phyloP scores from a whole-genome alignment of 2,888 invertebrate species.

The Drosophila antonietae region DNA sequence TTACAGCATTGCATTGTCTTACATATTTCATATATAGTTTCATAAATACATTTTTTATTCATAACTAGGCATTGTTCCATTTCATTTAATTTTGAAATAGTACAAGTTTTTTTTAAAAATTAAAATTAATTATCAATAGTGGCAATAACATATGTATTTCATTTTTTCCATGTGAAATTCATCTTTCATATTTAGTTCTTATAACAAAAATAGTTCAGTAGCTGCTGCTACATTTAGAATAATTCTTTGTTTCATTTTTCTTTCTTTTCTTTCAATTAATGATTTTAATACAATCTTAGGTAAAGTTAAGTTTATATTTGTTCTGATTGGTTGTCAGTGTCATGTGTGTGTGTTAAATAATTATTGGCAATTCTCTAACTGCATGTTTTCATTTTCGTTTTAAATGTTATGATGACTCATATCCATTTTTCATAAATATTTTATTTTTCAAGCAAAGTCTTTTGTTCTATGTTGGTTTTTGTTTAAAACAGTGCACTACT shows the following conservation, averaged over 20 bases:
- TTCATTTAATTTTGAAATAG: constrained; percentile 37
- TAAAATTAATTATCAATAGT: constrained; percentile 71
- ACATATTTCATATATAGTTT: constrained; percentile 69
- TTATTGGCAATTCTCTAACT: constrained; percentile 80
- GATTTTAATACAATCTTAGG: constrained; percentile 75
- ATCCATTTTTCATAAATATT: constrained; percentile 49
- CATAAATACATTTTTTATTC: constrained; percentile 67
- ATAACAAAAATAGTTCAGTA: constrained; percentile 72
- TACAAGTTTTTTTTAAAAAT: constrained; percentile 59
- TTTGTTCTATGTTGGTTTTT: constrained; percentile 65
- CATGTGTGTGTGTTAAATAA: constrained; percentile 51
- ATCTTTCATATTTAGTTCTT: constrained; percentile 38
- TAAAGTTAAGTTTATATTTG: constrained; percentile 62
- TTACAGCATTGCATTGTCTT: constrained; percentile 78
- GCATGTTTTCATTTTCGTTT: constrained; percentile 58
- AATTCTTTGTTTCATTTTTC: constrained; percentile 14
- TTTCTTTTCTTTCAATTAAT: constrained; percentile 29
- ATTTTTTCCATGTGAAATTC: constrained; percentile 20
- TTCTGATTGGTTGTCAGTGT: constrained; percentile 53
- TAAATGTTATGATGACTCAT: constrained; percentile 34
- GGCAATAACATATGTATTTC: constrained; percentile 66
- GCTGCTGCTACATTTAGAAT: constrained; percentile 49
- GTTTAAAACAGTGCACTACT: constrained; percentile 72
- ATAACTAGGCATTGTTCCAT: constrained; percentile 65
- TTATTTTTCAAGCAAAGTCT: constrained; percentile 72